Evolutionary conservation across 2,797 vertebrate genomes (phyloP).

Genomic region (Fringilla coelebs): DNA sequence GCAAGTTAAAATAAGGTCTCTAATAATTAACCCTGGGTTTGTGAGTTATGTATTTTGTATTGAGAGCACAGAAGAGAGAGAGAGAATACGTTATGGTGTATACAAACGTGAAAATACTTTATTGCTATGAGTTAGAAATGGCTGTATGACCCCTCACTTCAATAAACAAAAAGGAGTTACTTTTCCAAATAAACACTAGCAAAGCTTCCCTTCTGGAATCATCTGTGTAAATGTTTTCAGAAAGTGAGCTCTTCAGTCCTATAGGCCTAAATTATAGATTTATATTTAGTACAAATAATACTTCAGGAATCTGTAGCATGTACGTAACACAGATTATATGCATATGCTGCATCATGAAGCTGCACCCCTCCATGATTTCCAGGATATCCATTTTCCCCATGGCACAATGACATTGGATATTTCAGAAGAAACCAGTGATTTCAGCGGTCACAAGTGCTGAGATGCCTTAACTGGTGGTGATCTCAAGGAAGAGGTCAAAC

Average conservation of each 20-base stretch:
- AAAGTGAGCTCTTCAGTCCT: not conserved
- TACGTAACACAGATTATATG: not conserved
- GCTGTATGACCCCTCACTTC: not conserved
- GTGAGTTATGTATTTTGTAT: not conserved
- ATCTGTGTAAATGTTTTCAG: not conserved
- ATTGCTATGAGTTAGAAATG: not conserved
- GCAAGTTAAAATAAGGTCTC: not conserved
- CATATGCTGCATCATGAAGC: not conserved
- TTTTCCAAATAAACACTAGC: not conserved
- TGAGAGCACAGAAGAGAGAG: not conserved
- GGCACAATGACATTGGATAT: not conserved
- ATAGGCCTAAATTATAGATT: not conserved
- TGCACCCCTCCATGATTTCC: not conserved
- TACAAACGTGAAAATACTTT: not conserved
- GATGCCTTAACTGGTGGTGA: not conserved
- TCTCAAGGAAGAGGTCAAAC: not conserved
- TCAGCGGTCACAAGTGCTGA: not conserved
- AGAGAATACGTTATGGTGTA: not conserved
- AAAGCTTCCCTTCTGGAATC: not conserved
- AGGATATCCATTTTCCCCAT: not conserved
- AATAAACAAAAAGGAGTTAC: not conserved
- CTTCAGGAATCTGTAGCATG: not conserved
- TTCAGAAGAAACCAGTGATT: not conserved
- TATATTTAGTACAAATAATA: not conserved
- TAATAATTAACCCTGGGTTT: not conserved